Percentiles rank a stretch among this genome's conserved stretches.
Evolutionary conservation across 2,113 vertebrate genomes (phyloP).

Genomic region (Acanthochromis polyacanthus): DNA sequence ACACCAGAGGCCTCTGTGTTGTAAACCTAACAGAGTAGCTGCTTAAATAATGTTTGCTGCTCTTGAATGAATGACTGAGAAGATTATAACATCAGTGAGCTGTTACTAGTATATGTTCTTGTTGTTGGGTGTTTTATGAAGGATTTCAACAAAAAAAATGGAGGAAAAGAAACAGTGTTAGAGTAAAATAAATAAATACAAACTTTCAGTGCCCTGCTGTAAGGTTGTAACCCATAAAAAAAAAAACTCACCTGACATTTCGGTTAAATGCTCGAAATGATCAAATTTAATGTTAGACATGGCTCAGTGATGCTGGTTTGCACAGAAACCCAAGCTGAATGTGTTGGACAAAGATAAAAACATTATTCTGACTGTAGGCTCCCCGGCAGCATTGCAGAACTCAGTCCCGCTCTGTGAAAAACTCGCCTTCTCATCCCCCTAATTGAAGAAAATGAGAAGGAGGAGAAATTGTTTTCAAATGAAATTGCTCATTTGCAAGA

Average conservation of each 20-base stretch:
- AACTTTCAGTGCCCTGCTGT: background rate
- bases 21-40: too few relatives aligned
- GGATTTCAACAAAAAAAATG: too few relatives aligned
- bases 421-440: slow-evolving; percentile 16
- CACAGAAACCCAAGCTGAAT: slow-evolving; percentile 4
- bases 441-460: slow-evolving; percentile 46
- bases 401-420: slow-evolving; percentile 11
- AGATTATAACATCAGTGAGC: too few relatives aligned
- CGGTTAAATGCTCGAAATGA: slow-evolving; percentile 9
- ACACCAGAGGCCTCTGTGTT: too few relatives aligned
- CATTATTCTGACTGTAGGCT: slow-evolving; percentile 17
- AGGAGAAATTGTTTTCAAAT: slow-evolving; percentile 32
- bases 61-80: too few relatives aligned
- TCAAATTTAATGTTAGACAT: slow-evolving; percentile 14
- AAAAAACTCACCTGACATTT: background rate
- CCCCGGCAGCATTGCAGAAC: background rate
- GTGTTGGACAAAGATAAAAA: slow-evolving; percentile 25
- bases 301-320: slow-evolving; percentile 8
- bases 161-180: too few relatives aligned
- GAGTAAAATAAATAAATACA: too few relatives aligned
- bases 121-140: too few relatives aligned
- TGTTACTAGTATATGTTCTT: too few relatives aligned
- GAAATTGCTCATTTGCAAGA: slow-evolving; percentile 40
- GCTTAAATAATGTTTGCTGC: too few relatives aligned
- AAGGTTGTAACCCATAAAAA: background rate